phyloP scores from a whole-genome alignment of 2,113 vertebrate genomes.

The Herpetotheres cachinnans region DNA sequence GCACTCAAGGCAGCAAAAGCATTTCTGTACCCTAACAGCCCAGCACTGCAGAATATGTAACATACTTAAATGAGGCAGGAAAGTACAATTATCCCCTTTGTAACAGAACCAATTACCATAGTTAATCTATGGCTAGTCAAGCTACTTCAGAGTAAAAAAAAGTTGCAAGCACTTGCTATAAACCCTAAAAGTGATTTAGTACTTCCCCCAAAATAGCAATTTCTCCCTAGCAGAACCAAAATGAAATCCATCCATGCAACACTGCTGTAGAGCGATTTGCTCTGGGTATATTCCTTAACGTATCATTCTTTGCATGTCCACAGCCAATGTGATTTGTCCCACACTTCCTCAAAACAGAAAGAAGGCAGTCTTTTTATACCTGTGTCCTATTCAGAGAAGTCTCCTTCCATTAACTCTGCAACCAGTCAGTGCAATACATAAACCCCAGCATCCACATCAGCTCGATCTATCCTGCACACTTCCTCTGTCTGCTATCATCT shows the following conservation, averaged over 20 bases:
- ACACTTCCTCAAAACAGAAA: not conserved
- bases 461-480: not conserved
- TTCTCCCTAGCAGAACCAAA: not conserved
- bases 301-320: fast-evolving
- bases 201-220: not conserved
- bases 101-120: not conserved
- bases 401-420: not conserved
- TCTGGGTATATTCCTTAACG: not conserved
- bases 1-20: not conserved
- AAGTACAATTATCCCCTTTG: not conserved
- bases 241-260: fast-evolving
- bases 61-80: not conserved
- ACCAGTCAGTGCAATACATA: not conserved
- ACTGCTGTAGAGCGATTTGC: not conserved
- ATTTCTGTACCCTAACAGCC: not conserved
- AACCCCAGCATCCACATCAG: not conserved
- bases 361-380: not conserved
- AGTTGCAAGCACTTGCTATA: not conserved
- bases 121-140: not conserved
- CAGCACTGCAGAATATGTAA: not conserved
- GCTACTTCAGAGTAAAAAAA: not conserved
- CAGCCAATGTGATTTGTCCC: not conserved
- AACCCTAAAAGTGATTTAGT: not conserved
- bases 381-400: not conserved
- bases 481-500: not conserved